Evolutionary conservation across 2,113 vertebrate genomes (phyloP).

Genomic region (Laticauda laticaudata): DNA sequence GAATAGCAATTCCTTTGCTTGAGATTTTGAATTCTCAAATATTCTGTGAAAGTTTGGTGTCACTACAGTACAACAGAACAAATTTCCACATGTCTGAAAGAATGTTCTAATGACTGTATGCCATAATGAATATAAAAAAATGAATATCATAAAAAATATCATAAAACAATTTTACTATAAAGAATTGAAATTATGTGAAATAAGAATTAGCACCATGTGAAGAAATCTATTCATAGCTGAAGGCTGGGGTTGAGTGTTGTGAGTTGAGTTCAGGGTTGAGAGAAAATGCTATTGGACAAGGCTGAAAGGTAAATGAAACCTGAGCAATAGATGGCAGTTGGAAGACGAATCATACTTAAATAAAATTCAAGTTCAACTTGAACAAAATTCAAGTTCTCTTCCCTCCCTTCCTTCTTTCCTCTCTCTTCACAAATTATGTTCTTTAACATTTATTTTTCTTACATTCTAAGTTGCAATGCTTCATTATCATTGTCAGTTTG

Average conservation of each 20-base stretch:
- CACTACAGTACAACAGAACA: too few relatives aligned
- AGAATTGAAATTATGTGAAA: neutral
- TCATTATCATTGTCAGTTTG: neutral
- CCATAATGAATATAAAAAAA: neutral
- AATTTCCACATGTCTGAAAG: neutral
- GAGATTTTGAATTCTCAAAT: neutral
- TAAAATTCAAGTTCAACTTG: neutral
- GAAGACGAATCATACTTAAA: neutral
- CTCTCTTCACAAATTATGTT: neutral
- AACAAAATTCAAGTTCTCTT: neutral
- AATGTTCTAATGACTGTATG: neutral
- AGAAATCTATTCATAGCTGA: neutral
- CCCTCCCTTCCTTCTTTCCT: neutral
- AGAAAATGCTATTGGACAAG: neutral
- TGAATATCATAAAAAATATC: neutral
- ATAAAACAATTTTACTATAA: neutral
- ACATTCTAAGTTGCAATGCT: neutral
- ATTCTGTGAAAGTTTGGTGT: neutral
- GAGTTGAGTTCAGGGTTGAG: too few relatives aligned
- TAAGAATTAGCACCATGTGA: neutral
- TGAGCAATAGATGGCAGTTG: neutral
- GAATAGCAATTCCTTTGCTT: neutral
- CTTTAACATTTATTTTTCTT: neutral
- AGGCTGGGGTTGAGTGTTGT: too few relatives aligned
- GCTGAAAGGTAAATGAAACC: neutral